These are phyloP conservation scores for Drosophila littoralis DNA, from an alignment of 1,140 invertebrate species.

Conservation along the genomic window DNA sequence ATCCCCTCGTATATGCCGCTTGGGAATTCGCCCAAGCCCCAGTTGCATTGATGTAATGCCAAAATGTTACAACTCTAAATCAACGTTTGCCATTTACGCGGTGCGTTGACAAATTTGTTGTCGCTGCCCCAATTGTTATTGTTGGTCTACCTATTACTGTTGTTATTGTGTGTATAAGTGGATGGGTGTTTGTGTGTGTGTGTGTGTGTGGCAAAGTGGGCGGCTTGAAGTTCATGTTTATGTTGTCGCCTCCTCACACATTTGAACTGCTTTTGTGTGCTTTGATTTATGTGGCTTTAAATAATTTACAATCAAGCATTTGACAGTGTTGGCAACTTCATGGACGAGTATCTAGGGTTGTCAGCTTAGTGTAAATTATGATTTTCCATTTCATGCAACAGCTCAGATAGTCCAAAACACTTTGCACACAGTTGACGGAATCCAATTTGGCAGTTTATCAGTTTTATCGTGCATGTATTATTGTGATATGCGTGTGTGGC, in stretches of 20 bases:
- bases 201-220: constrained; percentile 18
- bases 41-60: constrained; percentile 56
- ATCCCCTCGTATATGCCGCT: not conserved
- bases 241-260: constrained; percentile 13
- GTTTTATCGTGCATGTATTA: constrained; percentile 1
- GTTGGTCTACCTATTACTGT: constrained; percentile 14
- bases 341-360: constrained; percentile 24
- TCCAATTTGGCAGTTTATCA: constrained; percentile 24
- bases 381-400: constrained; percentile 6
- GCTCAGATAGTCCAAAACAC: constrained; percentile 30
- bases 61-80: constrained; percentile 48
- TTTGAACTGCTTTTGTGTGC: constrained; percentile 45
- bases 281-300: constrained; percentile 76
- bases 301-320: constrained; percentile 64
- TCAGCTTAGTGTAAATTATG: constrained; percentile 38
- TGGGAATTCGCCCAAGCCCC: not conserved
- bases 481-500: not conserved
- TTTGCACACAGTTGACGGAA: not conserved
- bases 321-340: constrained; percentile 31
- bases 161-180: not conserved
- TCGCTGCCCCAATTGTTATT: constrained; percentile 46
- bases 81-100: constrained; percentile 49
- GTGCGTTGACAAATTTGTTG: constrained; percentile 68
- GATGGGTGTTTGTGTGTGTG: constrained; percentile 10
- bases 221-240: constrained; percentile 35